Conservation (phyloP, 2,888 invertebrate species). For the Nasonovia ribisnigri region DNA sequence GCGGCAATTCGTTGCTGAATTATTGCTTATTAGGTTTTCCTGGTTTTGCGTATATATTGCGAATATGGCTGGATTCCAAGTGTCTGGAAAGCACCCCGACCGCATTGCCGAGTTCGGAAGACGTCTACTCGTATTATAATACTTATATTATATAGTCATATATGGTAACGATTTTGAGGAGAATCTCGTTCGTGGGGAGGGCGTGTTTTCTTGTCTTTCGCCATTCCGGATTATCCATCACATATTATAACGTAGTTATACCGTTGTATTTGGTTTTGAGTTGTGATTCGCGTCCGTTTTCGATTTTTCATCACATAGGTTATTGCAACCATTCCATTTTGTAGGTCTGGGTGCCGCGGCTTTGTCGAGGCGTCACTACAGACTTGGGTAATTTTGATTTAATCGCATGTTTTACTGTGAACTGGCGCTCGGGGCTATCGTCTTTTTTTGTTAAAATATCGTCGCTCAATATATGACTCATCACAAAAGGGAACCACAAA, state of each 20-base stretch:
- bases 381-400: background rate
- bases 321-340: too few species aligned
- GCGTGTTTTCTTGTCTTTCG: background rate
- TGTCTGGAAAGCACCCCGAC: background rate
- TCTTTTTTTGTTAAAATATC: background rate
- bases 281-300: background rate
- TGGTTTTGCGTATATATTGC: background rate
- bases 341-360: background rate
- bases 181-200: background rate
- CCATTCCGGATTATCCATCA: background rate
- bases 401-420: background rate
- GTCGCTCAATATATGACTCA: background rate
- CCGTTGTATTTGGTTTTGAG: background rate
- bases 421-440: background rate
- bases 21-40: conserved; percentile 10
- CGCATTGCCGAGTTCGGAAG: background rate
- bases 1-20: background rate
- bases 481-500: background rate
- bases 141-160: background rate
- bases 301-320: background rate
- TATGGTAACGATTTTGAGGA: background rate
- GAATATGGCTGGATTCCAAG: background rate
- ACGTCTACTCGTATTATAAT: background rate
- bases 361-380: background rate
- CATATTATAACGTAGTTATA: background rate